Evolutionary conservation across 1,140 invertebrate genomes (phyloP).

Genomic region (Asbolus verrucosus): DNA sequence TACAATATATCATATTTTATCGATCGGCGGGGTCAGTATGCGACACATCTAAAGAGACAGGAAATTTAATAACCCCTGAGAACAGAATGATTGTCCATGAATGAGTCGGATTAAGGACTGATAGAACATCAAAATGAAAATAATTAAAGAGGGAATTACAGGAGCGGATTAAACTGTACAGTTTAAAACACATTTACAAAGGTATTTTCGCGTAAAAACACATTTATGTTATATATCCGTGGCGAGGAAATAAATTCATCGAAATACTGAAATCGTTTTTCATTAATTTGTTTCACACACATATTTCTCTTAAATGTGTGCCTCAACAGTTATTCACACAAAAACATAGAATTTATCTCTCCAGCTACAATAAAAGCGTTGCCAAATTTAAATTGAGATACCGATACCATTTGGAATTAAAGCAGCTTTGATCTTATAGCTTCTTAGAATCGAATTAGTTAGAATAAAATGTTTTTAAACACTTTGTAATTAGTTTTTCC

Average conservation of each 20-base stretch:
- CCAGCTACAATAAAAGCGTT: not conserved
- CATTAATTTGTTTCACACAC: constrained; percentile 7
- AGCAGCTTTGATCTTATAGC: not conserved
- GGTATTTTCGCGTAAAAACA: not conserved
- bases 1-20: constrained; percentile 36
- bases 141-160: constrained; percentile 29
- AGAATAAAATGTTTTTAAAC: too few relatives aligned
- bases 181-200: constrained; percentile 1
- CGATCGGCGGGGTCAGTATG: constrained; percentile 34
- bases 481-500: too few relatives aligned
- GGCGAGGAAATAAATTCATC: constrained; percentile 16
- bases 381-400: constrained; percentile 5
- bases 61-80: constrained; percentile 37
- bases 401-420: not conserved
- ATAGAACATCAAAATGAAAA: constrained; percentile 15
- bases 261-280: not conserved
- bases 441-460: too few relatives aligned
- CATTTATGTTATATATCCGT: not conserved
- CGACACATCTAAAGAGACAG: constrained; percentile 8
- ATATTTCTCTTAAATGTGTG: constrained; percentile 10
- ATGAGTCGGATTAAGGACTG: constrained; percentile 22
- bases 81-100: constrained; percentile 18
- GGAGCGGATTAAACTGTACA: not conserved
- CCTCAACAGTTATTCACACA: constrained; percentile 7
- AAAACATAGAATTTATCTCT: constrained; percentile 15